These are phyloP conservation scores for Rhadinocentrus ornatus DNA, from an alignment of 2,797 vertebrate genomes.

Conservation along the genomic window DNA sequence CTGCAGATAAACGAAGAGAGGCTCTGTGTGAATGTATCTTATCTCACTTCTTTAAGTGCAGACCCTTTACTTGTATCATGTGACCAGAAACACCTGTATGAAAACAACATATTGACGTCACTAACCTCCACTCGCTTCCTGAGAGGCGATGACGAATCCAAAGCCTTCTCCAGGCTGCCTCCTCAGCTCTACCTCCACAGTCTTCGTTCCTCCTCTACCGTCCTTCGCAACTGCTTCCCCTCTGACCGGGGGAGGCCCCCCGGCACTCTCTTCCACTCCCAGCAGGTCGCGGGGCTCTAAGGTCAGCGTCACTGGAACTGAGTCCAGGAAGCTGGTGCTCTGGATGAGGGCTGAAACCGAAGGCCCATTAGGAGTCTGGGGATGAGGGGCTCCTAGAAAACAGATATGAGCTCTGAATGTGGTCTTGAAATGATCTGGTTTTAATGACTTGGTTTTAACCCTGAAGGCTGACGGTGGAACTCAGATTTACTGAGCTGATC, in stretches of 20 bases:
- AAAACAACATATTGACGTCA: neutral
- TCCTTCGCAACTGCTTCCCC: conserved; percentile 55
- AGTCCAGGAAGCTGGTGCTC: conserved; percentile 87
- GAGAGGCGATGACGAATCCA: conserved; percentile 85
- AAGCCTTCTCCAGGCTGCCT: conserved; percentile 82
- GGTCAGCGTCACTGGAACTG: conserved; percentile 83
- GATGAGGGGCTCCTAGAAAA: conserved; percentile 53
- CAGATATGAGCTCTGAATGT: neutral
- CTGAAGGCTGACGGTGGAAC: too few species aligned
- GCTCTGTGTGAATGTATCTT: too few species aligned
- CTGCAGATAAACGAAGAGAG: too few species aligned
- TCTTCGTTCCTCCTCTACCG: conserved; percentile 49
- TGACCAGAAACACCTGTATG: too few species aligned
- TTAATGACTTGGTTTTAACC: too few species aligned
- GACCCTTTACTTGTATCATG: too few species aligned
- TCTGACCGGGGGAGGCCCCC: conserved; percentile 57
- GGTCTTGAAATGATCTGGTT: too few species aligned
- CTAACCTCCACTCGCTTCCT: conserved; percentile 79
- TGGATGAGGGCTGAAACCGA: conserved; percentile 74
- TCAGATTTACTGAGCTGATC: too few species aligned
- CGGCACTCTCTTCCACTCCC: conserved; percentile 75
- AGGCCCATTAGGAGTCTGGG: conserved; percentile 62
- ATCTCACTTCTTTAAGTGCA: too few species aligned
- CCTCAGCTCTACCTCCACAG: conserved; percentile 81
- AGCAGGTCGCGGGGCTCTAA: conserved; percentile 82